These are phyloP conservation scores for rabbit (Oryctolagus cuniculus) DNA, from an alignment of 2,113 vertebrate genomes.

Conservation along the genomic window DNA sequence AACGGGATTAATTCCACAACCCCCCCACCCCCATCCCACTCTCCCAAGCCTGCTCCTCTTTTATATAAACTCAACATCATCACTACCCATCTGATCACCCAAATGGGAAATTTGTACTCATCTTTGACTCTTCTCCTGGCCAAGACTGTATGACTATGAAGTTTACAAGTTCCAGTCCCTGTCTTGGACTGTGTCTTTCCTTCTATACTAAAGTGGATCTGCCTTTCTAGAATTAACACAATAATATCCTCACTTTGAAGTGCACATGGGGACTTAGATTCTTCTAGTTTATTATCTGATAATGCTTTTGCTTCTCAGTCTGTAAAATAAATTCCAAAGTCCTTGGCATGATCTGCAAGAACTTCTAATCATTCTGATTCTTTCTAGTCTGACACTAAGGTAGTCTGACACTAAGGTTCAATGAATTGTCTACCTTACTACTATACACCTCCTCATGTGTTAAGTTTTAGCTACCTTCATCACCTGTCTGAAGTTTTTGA, in stretches of 20 bases:
- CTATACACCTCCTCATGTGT: background rate
- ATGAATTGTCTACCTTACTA: background rate
- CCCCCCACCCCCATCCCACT: too few relatives aligned
- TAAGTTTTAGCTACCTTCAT: background rate
- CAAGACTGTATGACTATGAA: background rate
- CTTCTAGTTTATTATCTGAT: background rate
- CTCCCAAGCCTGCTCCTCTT: background rate
- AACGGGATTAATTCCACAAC: background rate
- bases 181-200: background rate
- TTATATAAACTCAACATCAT: background rate
- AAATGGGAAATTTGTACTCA: background rate
- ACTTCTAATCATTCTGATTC: background rate
- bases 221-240: background rate
- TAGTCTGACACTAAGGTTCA: background rate
- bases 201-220: background rate
- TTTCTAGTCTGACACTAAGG: background rate
- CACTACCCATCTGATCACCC: background rate
- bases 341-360: background rate
- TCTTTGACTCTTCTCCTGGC: background rate
- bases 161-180: background rate
- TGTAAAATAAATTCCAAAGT: background rate
- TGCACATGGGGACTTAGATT: background rate
- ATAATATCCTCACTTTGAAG: background rate
- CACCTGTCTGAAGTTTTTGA: background rate
- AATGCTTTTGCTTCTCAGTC: background rate